phyloP scores from a whole-genome alignment of 2,113 vertebrate genomes.

The Redunca redunca region DNA sequence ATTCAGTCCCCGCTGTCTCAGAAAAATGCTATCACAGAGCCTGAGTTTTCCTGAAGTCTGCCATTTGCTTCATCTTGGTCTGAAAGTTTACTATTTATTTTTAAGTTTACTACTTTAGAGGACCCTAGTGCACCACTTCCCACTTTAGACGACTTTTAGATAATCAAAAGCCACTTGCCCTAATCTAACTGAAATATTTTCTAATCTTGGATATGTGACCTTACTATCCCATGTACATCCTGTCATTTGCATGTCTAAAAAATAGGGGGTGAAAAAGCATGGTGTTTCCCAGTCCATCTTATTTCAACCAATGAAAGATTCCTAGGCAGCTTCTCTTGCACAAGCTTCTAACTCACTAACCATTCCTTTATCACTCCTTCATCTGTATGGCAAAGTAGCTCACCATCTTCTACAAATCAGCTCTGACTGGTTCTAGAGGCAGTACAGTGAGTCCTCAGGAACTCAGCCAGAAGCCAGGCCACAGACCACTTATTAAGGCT shows the following conservation, averaged over 20 bases:
- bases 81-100: background rate
- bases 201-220: background rate
- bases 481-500: too few species aligned
- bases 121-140: background rate
- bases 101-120: background rate
- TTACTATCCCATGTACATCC: background rate
- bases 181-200: background rate
- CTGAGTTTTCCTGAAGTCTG: background rate
- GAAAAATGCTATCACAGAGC: background rate
- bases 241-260: background rate
- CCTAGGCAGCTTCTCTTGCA: background rate
- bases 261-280: background rate
- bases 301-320: background rate
- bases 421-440: background rate
- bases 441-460: background rate
- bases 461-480: background rate
- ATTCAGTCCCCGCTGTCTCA: background rate
- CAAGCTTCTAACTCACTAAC: background rate
- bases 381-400: background rate
- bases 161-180: background rate
- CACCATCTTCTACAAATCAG: background rate
- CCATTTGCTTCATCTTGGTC: background rate
- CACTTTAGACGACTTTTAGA: background rate
- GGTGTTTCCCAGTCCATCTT: background rate
- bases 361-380: background rate